These are phyloP conservation scores for Heteronetta atricapilla DNA, from an alignment of 2,113 vertebrate species.

Conservation along the genomic window DNA sequence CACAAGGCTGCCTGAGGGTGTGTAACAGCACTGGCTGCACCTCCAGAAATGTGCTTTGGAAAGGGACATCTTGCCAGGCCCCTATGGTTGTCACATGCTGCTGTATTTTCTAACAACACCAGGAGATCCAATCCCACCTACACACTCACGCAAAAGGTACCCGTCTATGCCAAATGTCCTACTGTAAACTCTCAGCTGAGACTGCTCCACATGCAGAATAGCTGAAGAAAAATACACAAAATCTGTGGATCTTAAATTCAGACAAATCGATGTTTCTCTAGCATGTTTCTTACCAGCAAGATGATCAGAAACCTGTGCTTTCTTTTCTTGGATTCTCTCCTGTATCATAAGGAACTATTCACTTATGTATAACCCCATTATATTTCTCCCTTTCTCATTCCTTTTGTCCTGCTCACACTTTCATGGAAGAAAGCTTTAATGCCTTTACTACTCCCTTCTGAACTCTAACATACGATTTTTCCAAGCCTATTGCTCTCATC, in stretches of 20 bases:
- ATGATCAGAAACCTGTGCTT: background rate
- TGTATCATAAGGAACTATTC: background rate
- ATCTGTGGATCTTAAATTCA: background rate
- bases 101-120: background rate
- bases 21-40: background rate
- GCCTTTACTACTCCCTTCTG: background rate
- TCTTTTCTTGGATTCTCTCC: background rate
- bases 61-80: slow-evolving; percentile 33
- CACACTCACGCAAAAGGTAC: background rate
- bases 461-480: background rate
- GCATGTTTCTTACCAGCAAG: background rate
- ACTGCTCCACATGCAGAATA: background rate
- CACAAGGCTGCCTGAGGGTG: background rate
- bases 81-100: slow-evolving; percentile 17
- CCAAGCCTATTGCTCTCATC: background rate
- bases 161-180: background rate
- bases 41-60: background rate
- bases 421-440: background rate
- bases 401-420: background rate
- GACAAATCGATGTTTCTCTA: background rate
- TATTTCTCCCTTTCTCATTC: background rate
- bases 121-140: slow-evolving; percentile 10
- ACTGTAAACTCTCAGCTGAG: background rate
- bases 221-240: background rate
- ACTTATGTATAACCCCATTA: background rate